Evolutionary conservation across 92 coral and sea anemone genomes (phyloP).

Genomic region (Meandrina meandrites): DNA sequence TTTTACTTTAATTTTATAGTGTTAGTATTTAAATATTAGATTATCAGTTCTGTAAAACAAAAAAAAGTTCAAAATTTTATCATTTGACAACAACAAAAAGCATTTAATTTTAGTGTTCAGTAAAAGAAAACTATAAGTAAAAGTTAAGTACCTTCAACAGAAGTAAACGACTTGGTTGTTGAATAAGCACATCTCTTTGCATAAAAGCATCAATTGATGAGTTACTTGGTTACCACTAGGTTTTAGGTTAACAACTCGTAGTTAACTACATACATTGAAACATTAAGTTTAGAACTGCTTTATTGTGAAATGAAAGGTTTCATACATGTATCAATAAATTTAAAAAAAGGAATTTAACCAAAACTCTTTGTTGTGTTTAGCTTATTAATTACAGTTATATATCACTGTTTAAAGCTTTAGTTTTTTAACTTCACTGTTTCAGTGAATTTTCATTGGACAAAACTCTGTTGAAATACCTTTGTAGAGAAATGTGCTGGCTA

Average conservation of each 20-base stretch:
- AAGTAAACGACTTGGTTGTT: constrained; percentile 22
- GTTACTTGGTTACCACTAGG: background rate
- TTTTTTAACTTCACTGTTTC: background rate
- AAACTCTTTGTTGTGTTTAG: background rate
- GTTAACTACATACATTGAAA: background rate
- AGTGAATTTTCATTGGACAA: background rate
- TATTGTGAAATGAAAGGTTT: constrained; percentile 7
- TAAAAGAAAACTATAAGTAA: background rate
- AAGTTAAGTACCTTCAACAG: constrained; percentile 32
- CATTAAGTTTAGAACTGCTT: background rate
- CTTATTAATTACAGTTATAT: background rate
- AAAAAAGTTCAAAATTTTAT: background rate
- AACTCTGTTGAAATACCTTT: background rate
- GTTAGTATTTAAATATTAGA: no score
- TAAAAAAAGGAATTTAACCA: background rate
- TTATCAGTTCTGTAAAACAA: background rate
- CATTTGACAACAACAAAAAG: background rate
- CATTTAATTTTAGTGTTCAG: no score
- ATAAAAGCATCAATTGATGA: background rate
- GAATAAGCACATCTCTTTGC: constrained; percentile 25
- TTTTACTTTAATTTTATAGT: background rate
- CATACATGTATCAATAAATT: background rate
- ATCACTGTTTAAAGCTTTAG: background rate
- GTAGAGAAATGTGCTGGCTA: background rate
- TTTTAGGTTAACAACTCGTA: background rate